Percentiles rank a stretch among this genome's conserved stretches.
Evolutionary conservation across 37 sponge, comb jelly and placozoan species (phyloP).

Genomic region (Haliclona indistincta): DNA sequence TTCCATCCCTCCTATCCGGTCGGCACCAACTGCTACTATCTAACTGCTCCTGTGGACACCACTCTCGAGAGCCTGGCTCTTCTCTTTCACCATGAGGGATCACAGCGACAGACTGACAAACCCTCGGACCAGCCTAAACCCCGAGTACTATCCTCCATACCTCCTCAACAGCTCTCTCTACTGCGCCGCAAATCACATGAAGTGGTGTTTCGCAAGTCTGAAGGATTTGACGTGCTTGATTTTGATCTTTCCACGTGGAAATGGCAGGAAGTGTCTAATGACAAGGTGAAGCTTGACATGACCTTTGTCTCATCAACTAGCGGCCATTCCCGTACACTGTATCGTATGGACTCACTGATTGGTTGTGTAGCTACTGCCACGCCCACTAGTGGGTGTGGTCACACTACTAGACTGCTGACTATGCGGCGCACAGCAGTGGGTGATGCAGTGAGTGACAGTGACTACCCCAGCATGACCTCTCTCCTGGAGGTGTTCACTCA

Average conservation of each 20-base stretch:
- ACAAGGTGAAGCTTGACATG: neutral
- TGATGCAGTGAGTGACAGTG: neutral
- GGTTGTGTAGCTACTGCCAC: too few species aligned
- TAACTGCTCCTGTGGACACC: neutral
- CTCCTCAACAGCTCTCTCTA: neutral
- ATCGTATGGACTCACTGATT: neutral
- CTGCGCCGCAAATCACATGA: neutral
- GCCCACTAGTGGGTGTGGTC: neutral
- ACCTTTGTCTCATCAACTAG: neutral
- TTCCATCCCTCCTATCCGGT: slow-evolving; percentile 66
- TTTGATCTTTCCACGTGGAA: neutral
- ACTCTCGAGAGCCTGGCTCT: neutral
- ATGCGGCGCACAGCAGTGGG: neutral
- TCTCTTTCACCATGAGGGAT: neutral
- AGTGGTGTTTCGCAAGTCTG: too few species aligned
- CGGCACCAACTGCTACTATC: slow-evolving; percentile 5
- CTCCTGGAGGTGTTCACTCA: slow-evolving; percentile 46
- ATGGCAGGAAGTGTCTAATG: neutral
- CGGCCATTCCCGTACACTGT: neutral
- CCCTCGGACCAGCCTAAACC: neutral
- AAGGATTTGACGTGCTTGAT: neutral
- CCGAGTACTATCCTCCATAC: neutral
- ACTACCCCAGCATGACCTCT: neutral
- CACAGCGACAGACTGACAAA: neutral
- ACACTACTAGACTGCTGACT: neutral